Percentiles rank a stretch among this genome's conserved stretches.
These are phyloP conservation scores for Calliopum simillimum DNA, from an alignment of 2,888 invertebrate species.

Conservation along the genomic window DNA sequence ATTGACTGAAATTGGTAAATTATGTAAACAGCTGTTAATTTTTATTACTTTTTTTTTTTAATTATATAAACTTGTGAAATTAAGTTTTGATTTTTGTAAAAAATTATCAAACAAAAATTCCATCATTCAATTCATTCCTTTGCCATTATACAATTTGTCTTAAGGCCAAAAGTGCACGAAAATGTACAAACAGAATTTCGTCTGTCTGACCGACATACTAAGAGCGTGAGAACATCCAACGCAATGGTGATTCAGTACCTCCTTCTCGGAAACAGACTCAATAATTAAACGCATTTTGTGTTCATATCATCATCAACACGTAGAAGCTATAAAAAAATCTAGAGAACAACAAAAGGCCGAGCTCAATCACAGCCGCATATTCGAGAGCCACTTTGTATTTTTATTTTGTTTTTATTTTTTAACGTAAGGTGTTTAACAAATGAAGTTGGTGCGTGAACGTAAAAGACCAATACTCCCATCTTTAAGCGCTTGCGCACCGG, in stretches of 20 bases:
- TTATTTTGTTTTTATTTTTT: conserved; percentile 18
- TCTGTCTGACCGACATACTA: conserved; percentile 17
- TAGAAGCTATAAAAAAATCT: conserved; percentile 20
- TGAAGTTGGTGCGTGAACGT: conserved; percentile 25
- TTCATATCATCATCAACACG: conserved; percentile 37
- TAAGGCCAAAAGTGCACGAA: background rate
- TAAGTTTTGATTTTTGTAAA: background rate
- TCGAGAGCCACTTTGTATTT: background rate
- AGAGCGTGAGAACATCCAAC: conserved; percentile 33
- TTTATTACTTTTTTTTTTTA: no score
- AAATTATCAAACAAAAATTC: no score
- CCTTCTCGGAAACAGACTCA: conserved; percentile 47
- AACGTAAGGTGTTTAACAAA: conserved; percentile 30
- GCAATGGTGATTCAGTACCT: conserved; percentile 38
- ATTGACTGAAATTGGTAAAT: no score
- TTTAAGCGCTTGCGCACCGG: no score
- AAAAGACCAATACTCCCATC: background rate
- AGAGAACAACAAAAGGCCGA: conserved; percentile 23
- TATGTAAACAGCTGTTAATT: no score
- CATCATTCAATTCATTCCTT: background rate
- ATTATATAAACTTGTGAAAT: no score
- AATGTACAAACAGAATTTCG: background rate
- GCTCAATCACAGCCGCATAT: conserved; percentile 22
- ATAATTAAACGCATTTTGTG: conserved; percentile 48
- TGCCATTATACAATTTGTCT: background rate